Percentiles rank a stretch among this genome's conserved stretches.
These are phyloP conservation scores for Chaetura pelagica DNA, from an alignment of 2,113 vertebrate species.

Conservation along the genomic window DNA sequence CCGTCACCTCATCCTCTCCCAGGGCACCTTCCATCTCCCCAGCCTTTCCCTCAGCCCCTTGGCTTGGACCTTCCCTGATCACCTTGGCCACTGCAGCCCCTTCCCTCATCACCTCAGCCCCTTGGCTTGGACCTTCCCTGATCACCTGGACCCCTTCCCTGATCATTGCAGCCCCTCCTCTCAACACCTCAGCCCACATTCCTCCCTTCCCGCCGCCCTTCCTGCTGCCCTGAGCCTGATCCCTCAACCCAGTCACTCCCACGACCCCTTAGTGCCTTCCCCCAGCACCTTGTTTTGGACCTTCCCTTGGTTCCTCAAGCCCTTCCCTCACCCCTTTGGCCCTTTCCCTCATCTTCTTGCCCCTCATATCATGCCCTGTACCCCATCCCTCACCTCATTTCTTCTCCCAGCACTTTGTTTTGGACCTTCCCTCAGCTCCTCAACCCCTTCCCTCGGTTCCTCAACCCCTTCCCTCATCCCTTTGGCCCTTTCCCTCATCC, in stretches of 20 bases:
- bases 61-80: not conserved
- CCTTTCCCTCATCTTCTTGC: too few relatives aligned
- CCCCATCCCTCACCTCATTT: not conserved
- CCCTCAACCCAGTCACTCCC: not conserved
- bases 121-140: too few relatives aligned
- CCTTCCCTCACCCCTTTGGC: too few relatives aligned
- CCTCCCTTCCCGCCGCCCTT: too few relatives aligned
- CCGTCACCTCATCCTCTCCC: too few relatives aligned
- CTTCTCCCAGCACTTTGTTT: not conserved
- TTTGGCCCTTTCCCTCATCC: not conserved
- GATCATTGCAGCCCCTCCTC: too few relatives aligned
- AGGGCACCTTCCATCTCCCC: not conserved
- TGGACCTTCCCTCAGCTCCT: not conserved
- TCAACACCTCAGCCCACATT: too few relatives aligned
- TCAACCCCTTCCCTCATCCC: not conserved
- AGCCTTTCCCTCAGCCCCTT: too few relatives aligned
- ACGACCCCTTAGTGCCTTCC: not conserved
- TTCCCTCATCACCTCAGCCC: not conserved
- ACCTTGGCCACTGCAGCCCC: not conserved
- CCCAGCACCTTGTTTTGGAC: not conserved
- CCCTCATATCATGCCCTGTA: not conserved
- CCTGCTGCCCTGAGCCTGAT: accelerated
- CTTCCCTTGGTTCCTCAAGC: not conserved
- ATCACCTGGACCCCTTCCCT: too few relatives aligned
- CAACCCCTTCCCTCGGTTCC: not conserved